Base-by-base conservation (phyloP, 2,888 invertebrate genomes). In the Chloroclystis v-ata region DNA sequence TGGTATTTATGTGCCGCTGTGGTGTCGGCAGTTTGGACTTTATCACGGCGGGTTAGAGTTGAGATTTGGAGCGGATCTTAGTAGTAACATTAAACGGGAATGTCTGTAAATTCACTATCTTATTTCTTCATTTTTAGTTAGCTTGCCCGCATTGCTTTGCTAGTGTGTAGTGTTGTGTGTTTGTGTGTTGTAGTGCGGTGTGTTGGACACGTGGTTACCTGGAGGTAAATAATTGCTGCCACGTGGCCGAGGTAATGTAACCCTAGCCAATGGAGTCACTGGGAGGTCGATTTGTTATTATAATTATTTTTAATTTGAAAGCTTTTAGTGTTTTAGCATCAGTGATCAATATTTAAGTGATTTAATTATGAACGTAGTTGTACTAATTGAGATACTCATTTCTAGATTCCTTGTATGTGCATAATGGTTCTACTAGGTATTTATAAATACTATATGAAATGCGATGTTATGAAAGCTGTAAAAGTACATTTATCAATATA, bases 111-210 rank as follows among this genome's bases (percentile, higher is more conserved):
- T 80, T 82, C 76, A 75, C 75, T 65, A 75, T 84, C 75, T 80
- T 82, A 81, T 80, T 83, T 82, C 81, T 83, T 83, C 78, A 82
- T 82, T 85, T 84, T 83, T 82, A 82, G 81, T 82, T 80, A 78
- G 80, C 72, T 75, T 69, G 71, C 79, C 79, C 67, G 81, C 82
- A 82, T 69, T 75, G 85, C 83, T 78, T 81, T 66, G 75, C 78
- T 66, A 68, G 73, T 75, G 67, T n/a, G 20, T 20, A 4, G 20
- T 2, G 69, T 63, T 66, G 57, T 75, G 59, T 71, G 41, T 25
- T 54, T 60, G 47, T 56, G 60, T 65, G 56, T 20, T 20, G 20
- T 20, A 57, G 55, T 52, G 48, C 49, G 26, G 9, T n/a, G 9
- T 32, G 51, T 45, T 58, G 56, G 50, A 52, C 86, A 85, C 86